These are phyloP conservation scores for Dasypus novemcinctus DNA, from an alignment of 2,113 vertebrate species.

Conservation along the genomic window DNA sequence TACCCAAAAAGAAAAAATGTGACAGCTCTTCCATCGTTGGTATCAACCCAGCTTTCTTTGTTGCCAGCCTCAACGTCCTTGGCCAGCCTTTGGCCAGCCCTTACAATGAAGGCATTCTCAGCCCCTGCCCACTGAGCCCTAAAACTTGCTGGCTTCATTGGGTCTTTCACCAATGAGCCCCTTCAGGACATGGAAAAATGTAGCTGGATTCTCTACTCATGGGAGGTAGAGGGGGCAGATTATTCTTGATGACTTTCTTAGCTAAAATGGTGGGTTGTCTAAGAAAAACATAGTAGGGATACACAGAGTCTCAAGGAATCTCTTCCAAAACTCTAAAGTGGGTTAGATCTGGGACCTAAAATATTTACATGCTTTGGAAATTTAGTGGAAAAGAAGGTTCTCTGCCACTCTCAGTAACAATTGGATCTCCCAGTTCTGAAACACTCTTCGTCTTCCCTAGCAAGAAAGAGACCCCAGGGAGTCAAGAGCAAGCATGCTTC, in stretches of 20 bases:
- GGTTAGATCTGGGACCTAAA: not conserved
- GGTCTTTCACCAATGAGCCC: not conserved
- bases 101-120: accelerated
- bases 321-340: not conserved
- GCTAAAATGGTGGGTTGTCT: not conserved
- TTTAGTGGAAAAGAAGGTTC: not conserved
- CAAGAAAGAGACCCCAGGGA: too few species aligned
- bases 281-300: not conserved
- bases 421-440: not conserved
- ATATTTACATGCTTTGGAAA: not conserved
- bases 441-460: not conserved
- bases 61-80: not conserved
- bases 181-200: not conserved
- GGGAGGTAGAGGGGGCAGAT: not conserved
- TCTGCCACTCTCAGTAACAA: not conserved
- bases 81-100: too few species aligned
- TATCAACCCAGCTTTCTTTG: not conserved
- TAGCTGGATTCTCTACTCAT: not conserved
- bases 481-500: not conserved
- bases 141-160: not conserved
- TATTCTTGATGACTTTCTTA: not conserved
- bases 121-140: not conserved
- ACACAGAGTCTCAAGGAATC: not conserved
- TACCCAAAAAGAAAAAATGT: not conserved
- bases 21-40: not conserved